Evolutionary conservation across 2,888 invertebrate species (phyloP), one percentile per base, ranked within the genome.

Genomic region (Thera britannica): DNA sequence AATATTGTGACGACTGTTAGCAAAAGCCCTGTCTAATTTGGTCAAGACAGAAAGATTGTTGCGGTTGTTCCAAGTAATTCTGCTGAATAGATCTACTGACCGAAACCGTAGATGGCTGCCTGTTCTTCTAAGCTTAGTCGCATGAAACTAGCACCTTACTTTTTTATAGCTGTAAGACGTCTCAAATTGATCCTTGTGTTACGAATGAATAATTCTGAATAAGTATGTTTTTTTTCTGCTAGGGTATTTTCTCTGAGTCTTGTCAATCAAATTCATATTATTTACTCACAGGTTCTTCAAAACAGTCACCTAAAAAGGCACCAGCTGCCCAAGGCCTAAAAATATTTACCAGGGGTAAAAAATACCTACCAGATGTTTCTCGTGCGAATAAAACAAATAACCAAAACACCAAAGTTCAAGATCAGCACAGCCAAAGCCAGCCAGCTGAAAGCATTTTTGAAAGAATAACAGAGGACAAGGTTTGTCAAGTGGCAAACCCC

Each of bases 401-500:
- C 23, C 23, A 23, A 23, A 23, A 23, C 23, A 49, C 46, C 2
- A 66, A 62, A 58, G 59, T 51, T 23, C 60, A 65, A 61, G 56
- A 8, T 7, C 58, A 64, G 44, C 38, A 38, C 5, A 41, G 49
- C 3, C 48, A 56, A 56, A 48, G 35, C 49, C 46, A 67, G 54
- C 41, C 46, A 36, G 23, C 34, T 36, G 52, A 62, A 61, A 58
- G 48, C 0, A 38, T 9, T 61, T 65, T 51, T 54, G 65, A 62
- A 52, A 67, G 11, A 58, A n/a, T 5, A 46, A 58, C 56, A 36
- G 38, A 56, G 9, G 44, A 51, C n/a, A 65, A 67, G 54, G 36
- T 55, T 3, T 64, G 67, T 51, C 70, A 70, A 59, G 70, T 57
- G 34, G 57, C 58, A n/a, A 67, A 56, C 57, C 60, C 56, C 3